Evolutionary conservation across 2,797 vertebrate species (phyloP), one percentile per base, ranked within the genome.

Genomic region (Synanceia verrucosa): DNA sequence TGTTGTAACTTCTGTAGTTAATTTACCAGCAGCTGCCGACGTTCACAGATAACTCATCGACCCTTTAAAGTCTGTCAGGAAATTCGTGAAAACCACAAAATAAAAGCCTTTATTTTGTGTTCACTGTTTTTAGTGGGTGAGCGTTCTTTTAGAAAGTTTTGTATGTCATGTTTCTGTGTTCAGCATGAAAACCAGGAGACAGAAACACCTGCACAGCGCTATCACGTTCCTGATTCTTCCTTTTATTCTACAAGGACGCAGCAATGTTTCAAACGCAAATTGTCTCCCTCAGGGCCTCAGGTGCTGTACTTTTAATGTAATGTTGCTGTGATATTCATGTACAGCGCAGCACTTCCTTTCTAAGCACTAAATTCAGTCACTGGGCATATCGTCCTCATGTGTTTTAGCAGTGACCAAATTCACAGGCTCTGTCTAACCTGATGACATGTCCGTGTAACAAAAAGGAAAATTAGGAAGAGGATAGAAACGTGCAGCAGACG

Each of bases 31-130:
- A n/a, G n/a, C n/a, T n/a, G n/a, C n/a, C n/a, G n/a, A 41, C 13
- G 19, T 62, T 28, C 51, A 58, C 21, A 39, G 28, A 51, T 76
- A 56, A 71, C 14, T 71, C 47, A 59, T 39, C 46, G 59, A 14
- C 26, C 14, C 26, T 63, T 44, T 52, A 46, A 50, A 73, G 34
- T 48, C 51, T 37, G 31, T 68, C 36, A 5, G 58, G 41, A 29
- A 39, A 21, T 41, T 47, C 46, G 23, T 26, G 16, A 39, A 62
- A 23, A 24, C 21, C 47, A 18, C n/a, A 10, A 14, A 29, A 36
- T 37, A 39, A 19, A 34, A 14, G 6, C 41, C 23, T 56, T 56
- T 28, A 12, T 43, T 1, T 51, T 1, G 18, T 23, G 16, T 47
- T 50, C 18, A 13, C 14, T 36, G 24, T 13, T 59, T n/a, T 65